Conservation (phyloP, 2,797 vertebrate species). For the Pipistrellus kuhlii region DNA sequence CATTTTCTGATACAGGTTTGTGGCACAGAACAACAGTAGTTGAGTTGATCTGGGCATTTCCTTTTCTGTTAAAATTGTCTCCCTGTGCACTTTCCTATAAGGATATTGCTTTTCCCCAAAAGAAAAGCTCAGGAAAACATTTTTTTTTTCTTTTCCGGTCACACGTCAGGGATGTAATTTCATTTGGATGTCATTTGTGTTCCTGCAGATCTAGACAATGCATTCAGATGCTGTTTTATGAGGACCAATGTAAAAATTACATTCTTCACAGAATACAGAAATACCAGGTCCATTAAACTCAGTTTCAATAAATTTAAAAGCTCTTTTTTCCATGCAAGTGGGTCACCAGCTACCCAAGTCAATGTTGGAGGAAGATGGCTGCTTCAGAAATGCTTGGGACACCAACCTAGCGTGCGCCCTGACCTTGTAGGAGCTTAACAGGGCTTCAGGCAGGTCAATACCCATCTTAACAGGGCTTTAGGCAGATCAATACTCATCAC, state of each 20-base stretch:
- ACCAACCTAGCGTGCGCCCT: too few species aligned
- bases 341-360: not conserved
- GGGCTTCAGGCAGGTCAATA: not conserved
- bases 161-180: slow-evolving; percentile 7
- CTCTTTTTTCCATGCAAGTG: not conserved
- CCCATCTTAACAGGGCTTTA: too few species aligned
- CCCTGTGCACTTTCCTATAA: slow-evolving; percentile 4
- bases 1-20: not conserved
- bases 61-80: slow-evolving; percentile 4
- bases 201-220: slow-evolving; percentile 5
- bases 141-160: not conserved
- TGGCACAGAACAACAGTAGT: not conserved
- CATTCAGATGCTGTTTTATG: not conserved
- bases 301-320: not conserved
- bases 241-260: slow-evolving; percentile 46
- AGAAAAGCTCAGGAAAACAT: not conserved
- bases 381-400: not conserved
- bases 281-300: not conserved
- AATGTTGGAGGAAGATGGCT: not conserved
- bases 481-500: not conserved
- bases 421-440: not conserved
- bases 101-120: not conserved
- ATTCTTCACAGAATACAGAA: not conserved
- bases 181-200: not conserved
- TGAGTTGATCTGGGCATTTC: not conserved